Conservation (phyloP, 1,140 invertebrate species). For the Drosophila baimaii region DNA sequence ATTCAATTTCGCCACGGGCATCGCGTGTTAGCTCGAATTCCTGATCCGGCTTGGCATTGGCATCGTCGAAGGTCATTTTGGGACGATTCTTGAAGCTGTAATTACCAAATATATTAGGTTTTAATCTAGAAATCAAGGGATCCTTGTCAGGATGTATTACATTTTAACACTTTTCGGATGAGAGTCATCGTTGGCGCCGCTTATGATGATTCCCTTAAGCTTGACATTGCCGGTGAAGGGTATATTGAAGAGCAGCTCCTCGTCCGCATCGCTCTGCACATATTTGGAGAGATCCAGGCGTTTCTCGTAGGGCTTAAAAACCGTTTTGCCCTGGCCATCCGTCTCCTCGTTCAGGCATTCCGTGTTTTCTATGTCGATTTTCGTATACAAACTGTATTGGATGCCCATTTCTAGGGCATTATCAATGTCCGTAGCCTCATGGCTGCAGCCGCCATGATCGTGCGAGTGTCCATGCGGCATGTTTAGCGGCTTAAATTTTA, state of each 20-base stretch:
- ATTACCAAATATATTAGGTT: background rate
- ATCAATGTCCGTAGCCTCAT: slow-evolving; percentile 84
- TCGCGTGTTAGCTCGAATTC: slow-evolving; percentile 95
- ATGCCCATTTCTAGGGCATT: slow-evolving; percentile 91
- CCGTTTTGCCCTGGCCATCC: slow-evolving; percentile 93
- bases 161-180: slow-evolving; percentile 94
- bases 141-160: slow-evolving; percentile 85
- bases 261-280: slow-evolving; percentile 97
- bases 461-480: slow-evolving; percentile 84
- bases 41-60: slow-evolving; percentile 90
- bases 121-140: too few relatives aligned
- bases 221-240: slow-evolving; percentile 98
- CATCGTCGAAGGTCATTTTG: slow-evolving; percentile 97
- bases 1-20: slow-evolving; percentile 92
- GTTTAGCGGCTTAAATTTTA: slow-evolving; percentile 22
- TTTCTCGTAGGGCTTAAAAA: slow-evolving; percentile 97
- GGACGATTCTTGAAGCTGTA: slow-evolving; percentile 95
- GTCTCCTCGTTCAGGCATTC: slow-evolving; percentile 95
- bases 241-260: slow-evolving; percentile 97
- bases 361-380: slow-evolving; percentile 95
- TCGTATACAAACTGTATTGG: slow-evolving; percentile 94
- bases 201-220: slow-evolving; percentile 95
- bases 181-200: slow-evolving; percentile 92
- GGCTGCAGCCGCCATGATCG: slow-evolving; percentile 68
- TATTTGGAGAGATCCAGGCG: slow-evolving; percentile 89